Conservation (phyloP, 2,797 vertebrate species). For the Carcharodon carcharias region DNA sequence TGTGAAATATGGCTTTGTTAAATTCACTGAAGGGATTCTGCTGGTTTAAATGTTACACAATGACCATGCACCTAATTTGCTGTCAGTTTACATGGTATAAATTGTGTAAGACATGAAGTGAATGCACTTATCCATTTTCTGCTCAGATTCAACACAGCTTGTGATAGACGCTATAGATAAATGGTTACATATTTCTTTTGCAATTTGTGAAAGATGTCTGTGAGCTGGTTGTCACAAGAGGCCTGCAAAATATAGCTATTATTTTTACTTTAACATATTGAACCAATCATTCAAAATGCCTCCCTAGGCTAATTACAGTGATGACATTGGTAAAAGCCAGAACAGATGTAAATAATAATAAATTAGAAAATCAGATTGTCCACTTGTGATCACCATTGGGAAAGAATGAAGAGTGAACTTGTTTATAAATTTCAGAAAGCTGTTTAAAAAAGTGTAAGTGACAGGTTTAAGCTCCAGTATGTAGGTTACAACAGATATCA, state of each 20-base stretch:
- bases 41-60: slow-evolving; percentile 20
- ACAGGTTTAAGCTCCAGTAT: neutral
- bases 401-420: neutral
- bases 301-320: slow-evolving; percentile 17
- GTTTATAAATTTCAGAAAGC: slow-evolving; percentile 3
- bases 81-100: slow-evolving; percentile 27
- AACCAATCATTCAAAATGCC: slow-evolving; percentile 26
- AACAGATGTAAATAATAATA: slow-evolving; percentile 34
- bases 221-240: slow-evolving; percentile 10
- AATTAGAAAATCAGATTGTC: slow-evolving; percentile 8
- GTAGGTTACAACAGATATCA: neutral
- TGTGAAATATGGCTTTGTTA: neutral
- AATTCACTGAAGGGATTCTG: neutral
- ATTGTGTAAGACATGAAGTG: slow-evolving; percentile 15
- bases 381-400: neutral
- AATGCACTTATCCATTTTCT: slow-evolving; percentile 17
- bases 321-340: slow-evolving; percentile 30
- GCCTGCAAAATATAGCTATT: neutral
- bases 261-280: slow-evolving; percentile 17
- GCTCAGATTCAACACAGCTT: slow-evolving; percentile 10
- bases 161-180: slow-evolving; percentile 11
- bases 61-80: slow-evolving; percentile 15
- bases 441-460: neutral
- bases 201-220: neutral
- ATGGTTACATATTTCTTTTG: slow-evolving; percentile 16